A percentile compares a stretch with the other conserved stretches of the same genome.
These are phyloP conservation scores for Stichopus chloronotus DNA, from an alignment of 35 echinoderm and acorn worm genomes.

Conservation along the genomic window DNA sequence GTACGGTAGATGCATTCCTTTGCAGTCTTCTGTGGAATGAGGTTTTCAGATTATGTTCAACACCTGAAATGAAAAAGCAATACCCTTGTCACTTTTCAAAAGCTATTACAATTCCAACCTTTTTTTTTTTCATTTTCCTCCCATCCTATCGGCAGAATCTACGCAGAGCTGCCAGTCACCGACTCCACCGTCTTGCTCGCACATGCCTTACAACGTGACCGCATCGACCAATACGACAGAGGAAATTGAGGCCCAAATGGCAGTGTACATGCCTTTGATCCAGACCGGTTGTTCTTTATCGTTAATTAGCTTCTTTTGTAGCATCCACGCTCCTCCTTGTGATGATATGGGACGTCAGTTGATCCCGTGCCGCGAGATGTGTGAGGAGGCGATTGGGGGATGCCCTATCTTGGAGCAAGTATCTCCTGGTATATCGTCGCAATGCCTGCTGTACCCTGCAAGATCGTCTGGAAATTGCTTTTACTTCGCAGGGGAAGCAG, in stretches of 20 bases:
- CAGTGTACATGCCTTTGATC: slow-evolving; percentile 12
- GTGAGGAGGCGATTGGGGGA: not conserved
- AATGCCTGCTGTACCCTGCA: not conserved
- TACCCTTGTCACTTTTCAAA: too few relatives aligned
- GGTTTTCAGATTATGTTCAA: too few relatives aligned
- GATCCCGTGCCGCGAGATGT: slow-evolving; percentile 31
- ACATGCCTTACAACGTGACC: slow-evolving; percentile 36
- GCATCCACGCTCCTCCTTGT: slow-evolving; percentile 18
- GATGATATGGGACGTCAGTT: not conserved
- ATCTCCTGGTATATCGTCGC: not conserved
- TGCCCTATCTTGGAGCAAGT: not conserved
- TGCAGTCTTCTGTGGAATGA: too few relatives aligned
- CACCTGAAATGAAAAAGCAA: too few relatives aligned
- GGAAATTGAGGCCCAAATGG: slow-evolving; percentile 13
- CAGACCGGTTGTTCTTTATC: not conserved
- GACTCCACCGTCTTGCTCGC: not conserved
- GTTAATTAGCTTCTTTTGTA: not conserved
- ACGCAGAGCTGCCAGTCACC: not conserved
- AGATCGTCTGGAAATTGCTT: not conserved
- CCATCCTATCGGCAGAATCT: not conserved
- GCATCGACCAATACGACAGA: not conserved
- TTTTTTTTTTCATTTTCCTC: not conserved
- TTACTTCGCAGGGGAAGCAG: not conserved
- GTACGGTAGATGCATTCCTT: too few relatives aligned
- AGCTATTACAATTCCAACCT: not conserved